These are phyloP conservation scores for Vireo altiloquus DNA, from an alignment of 2,113 vertebrate genomes.

Conservation along the genomic window DNA sequence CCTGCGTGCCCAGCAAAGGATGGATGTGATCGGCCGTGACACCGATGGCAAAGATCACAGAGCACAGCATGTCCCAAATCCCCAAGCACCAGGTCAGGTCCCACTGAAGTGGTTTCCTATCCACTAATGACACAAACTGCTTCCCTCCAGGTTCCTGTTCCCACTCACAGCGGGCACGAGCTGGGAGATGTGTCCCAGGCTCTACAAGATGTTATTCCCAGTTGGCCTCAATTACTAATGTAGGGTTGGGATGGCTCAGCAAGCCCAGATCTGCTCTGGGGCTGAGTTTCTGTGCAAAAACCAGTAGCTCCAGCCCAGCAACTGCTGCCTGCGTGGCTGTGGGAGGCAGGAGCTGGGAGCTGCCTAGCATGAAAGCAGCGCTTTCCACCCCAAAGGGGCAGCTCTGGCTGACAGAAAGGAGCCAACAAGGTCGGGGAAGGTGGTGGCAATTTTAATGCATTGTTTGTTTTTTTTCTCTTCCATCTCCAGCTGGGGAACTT, in stretches of 20 bases:
- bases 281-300: neutral
- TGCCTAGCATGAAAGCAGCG: neutral
- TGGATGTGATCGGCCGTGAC: rapidly evolving
- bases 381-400: neutral
- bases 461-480: neutral
- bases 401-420: neutral
- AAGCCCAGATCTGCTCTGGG: neutral
- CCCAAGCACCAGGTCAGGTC: neutral
- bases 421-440: neutral
- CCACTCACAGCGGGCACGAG: rapidly evolving
- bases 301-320: neutral
- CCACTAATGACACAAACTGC: neutral
- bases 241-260: neutral
- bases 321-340: neutral
- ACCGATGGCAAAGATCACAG: neutral
- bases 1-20: neutral
- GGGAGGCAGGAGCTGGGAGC: neutral
- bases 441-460: neutral
- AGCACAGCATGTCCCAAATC: neutral
- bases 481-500: constrained; percentile 3
- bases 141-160: neutral
- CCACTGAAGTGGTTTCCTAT: neutral
- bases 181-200: neutral
- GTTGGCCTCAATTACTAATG: neutral
- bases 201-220: neutral